Evolutionary conservation across 1,140 invertebrate genomes (phyloP).

Genomic region (Musca vetustissima): DNA sequence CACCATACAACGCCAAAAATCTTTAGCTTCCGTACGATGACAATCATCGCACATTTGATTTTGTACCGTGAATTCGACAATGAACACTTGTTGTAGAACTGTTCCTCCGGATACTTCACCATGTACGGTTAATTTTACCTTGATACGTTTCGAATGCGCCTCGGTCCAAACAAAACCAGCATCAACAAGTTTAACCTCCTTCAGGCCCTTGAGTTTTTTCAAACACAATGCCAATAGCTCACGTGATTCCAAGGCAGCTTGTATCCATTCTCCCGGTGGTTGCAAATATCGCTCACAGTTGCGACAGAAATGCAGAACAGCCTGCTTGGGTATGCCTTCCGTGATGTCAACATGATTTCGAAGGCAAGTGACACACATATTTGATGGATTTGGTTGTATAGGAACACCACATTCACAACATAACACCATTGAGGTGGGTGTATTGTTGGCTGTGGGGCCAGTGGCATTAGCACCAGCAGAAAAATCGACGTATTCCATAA

Average conservation of each 20-base stretch:
- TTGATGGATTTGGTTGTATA: slow-evolving; percentile 93
- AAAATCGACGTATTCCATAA: slow-evolving; percentile 26
- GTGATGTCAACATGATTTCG: slow-evolving; percentile 91
- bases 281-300: slow-evolving; percentile 94
- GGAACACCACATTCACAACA: slow-evolving; percentile 80
- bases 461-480: not conserved
- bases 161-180: slow-evolving; percentile 99
- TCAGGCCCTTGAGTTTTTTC: slow-evolving; percentile 91
- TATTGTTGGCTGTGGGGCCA: not conserved
- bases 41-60: slow-evolving; percentile 98
- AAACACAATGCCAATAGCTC: slow-evolving; percentile 91
- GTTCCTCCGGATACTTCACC: slow-evolving; percentile 85
- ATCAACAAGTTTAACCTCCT: slow-evolving; percentile 88
- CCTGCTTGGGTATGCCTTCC: slow-evolving; percentile 94
- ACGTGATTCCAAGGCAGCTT: slow-evolving; percentile 86
- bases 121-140: slow-evolving; percentile 96
- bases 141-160: slow-evolving; percentile 96
- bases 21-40: slow-evolving; percentile 94
- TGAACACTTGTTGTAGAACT: slow-evolving; percentile 87
- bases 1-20: slow-evolving; percentile 93
- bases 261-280: slow-evolving; percentile 89
- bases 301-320: slow-evolving; percentile 83
- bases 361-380: slow-evolving; percentile 96
- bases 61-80: slow-evolving; percentile 90
- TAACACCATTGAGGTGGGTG: slow-evolving; percentile 35